These are phyloP conservation scores for Phyllostomus hastatus DNA, from an alignment of 2,113 vertebrate genomes.

Conservation along the genomic window DNA sequence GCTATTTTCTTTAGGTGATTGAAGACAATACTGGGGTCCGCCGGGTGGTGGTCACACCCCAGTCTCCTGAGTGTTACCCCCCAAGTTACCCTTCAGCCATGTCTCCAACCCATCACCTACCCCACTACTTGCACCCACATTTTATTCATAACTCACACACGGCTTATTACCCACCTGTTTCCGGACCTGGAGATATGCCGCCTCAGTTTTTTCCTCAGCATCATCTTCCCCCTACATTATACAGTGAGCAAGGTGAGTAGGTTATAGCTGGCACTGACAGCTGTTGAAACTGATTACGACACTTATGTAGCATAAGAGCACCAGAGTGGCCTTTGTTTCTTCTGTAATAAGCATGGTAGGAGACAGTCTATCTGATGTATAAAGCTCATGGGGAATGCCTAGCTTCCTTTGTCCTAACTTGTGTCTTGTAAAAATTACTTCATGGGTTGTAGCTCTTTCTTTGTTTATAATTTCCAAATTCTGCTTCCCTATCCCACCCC, in stretches of 20 bases:
- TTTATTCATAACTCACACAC: slow-evolving; percentile 96
- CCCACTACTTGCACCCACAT: slow-evolving; percentile 94
- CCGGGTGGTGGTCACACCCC: slow-evolving; percentile 96
- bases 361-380: neutral
- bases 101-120: slow-evolving; percentile 94
- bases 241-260: slow-evolving; percentile 92
- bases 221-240: slow-evolving; percentile 94
- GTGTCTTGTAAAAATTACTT: neutral
- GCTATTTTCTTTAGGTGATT: slow-evolving; percentile 87
- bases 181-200: slow-evolving; percentile 92
- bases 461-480: neutral
- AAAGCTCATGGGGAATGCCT: neutral
- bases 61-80: slow-evolving; percentile 97
- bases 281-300: neutral
- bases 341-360: neutral
- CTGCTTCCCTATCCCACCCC: no score
- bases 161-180: slow-evolving; percentile 95
- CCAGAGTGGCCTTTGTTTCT: neutral
- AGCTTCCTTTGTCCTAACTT: neutral
- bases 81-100: slow-evolving; percentile 96
- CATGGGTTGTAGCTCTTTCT: neutral
- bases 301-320: neutral
- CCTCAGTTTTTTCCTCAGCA: slow-evolving; percentile 96
- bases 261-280: neutral
- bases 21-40: slow-evolving; percentile 97